Evolutionary conservation across 1,140 invertebrate species (phyloP).

Genomic region (Eumeta japonica): DNA sequence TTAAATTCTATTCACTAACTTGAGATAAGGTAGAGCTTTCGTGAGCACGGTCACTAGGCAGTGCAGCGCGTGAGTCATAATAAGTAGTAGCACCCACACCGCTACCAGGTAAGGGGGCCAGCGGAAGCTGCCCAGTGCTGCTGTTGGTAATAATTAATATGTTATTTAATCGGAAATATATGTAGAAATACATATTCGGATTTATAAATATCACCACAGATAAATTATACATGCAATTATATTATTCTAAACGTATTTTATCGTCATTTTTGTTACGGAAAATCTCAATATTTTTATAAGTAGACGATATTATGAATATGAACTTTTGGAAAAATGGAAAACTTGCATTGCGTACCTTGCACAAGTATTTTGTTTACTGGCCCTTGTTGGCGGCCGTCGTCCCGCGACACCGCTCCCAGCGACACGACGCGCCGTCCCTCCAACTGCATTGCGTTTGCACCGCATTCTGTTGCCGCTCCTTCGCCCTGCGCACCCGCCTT

Average conservation of each 20-base stretch:
- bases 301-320: background rate
- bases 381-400: constrained; percentile 5
- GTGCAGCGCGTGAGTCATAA: constrained; percentile 37
- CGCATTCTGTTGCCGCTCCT: too few relatives aligned
- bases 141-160: too few relatives aligned
- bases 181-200: background rate
- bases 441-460: too few relatives aligned
- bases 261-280: too few relatives aligned
- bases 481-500: too few relatives aligned
- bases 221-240: too few relatives aligned
- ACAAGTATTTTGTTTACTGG: constrained; percentile 23
- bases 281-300: background rate
- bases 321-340: background rate
- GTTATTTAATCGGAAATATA: background rate
- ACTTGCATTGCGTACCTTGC: constrained; percentile 22
- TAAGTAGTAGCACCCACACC: constrained; percentile 36
- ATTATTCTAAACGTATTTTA: too few relatives aligned
- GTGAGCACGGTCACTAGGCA: constrained; percentile 26
- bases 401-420: constrained; percentile 9
- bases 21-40: constrained; percentile 24
- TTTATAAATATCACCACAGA: too few relatives aligned
- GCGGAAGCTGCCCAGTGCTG: constrained; percentile 34
- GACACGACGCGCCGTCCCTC: constrained; percentile 16
- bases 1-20: too few relatives aligned
- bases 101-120: constrained; percentile 46